Percentiles rank a stretch among this genome's conserved stretches.
phyloP scores from a whole-genome alignment of 1,140 invertebrate genomes.

The Eriocheir sinensis region DNA sequence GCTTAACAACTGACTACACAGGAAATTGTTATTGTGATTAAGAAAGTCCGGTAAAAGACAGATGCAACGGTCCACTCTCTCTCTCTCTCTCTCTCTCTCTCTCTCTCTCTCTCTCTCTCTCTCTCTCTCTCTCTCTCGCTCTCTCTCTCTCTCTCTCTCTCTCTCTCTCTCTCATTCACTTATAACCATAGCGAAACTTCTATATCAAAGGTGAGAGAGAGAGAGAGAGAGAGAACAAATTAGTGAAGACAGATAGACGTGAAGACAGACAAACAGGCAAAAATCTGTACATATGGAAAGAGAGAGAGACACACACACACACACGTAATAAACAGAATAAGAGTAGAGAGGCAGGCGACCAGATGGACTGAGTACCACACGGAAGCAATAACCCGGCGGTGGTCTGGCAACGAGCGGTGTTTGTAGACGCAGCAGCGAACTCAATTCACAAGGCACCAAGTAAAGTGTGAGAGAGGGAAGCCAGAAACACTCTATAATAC shows the following conservation, averaged over 20 bases:
- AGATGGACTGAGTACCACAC: too few relatives aligned
- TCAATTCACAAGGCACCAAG: too few relatives aligned
- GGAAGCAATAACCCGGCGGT: too few relatives aligned
- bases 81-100: constrained; percentile 41
- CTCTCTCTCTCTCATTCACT: constrained; percentile 32
- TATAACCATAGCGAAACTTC: background rate
- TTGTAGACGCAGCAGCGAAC: too few relatives aligned
- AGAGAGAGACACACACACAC: constrained; percentile 32
- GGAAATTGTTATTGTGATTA: constrained; percentile 26
- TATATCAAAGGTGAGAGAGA: background rate
- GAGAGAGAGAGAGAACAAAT: background rate
- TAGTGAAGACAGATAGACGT: too few relatives aligned
- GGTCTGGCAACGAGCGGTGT: too few relatives aligned
- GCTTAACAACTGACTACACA: constrained; percentile 12
- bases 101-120: constrained; percentile 47
- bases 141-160: constrained; percentile 46
- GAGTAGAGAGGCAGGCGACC: too few relatives aligned
- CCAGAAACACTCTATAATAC: too few relatives aligned
- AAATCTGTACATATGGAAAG: background rate
- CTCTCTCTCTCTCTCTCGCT: constrained; percentile 1
- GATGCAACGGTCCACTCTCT: background rate
- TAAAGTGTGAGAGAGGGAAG: too few relatives aligned
- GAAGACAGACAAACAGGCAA: background rate
- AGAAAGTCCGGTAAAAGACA: constrained; percentile 15
- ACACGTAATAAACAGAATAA: too few relatives aligned